Evolutionary conservation across 2,797 vertebrate genomes (phyloP).

Genomic region (Phyllotis vaccarum): DNA sequence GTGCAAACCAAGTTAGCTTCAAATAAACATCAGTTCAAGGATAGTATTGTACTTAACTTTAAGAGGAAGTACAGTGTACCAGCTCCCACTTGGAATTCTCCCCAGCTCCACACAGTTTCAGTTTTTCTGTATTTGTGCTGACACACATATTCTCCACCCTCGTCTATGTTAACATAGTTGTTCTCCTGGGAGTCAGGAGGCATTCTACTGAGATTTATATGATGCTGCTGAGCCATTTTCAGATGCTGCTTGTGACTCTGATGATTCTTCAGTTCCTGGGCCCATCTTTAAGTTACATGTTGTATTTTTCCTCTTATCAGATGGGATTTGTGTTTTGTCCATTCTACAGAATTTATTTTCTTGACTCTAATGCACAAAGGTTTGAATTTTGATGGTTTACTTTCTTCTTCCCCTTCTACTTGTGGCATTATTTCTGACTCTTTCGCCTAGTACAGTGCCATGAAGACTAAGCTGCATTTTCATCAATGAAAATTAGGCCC

Average conservation of each 20-base stretch:
- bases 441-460: background rate
- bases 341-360: background rate
- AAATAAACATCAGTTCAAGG: background rate
- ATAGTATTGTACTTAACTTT: background rate
- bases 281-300: slow-evolving; percentile 6
- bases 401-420: background rate
- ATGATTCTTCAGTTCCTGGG: background rate
- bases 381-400: background rate
- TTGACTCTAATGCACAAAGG: background rate
- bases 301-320: background rate
- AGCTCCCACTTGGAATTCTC: background rate
- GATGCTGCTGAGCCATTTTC: background rate
- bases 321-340: background rate
- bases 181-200: background rate
- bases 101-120: background rate
- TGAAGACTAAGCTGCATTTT: background rate
- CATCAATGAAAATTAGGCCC: background rate
- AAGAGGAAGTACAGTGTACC: background rate
- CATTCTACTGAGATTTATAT: background rate
- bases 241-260: background rate
- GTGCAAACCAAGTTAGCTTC: background rate
- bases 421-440: background rate
- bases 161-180: background rate
- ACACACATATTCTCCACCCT: background rate
- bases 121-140: background rate